Evolutionary conservation across 92 coral and sea anemone genomes (phyloP).

Genomic region (Paramuricea clavata): DNA sequence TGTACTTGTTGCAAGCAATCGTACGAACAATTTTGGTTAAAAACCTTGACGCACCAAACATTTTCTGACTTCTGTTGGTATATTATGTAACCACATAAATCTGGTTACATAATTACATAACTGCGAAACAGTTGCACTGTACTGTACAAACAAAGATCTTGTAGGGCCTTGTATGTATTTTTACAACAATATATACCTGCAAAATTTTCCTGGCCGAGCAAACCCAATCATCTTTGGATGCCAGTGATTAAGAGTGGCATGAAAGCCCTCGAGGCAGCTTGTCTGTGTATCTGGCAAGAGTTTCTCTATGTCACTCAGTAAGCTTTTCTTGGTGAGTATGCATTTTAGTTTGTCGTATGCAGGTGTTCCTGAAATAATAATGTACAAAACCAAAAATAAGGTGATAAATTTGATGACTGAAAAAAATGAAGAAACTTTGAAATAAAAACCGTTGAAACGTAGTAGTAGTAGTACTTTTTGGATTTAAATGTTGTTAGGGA

Average conservation of each 20-base stretch:
- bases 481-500: too few species aligned
- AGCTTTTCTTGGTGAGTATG: conserved; percentile 48
- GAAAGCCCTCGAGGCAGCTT: conserved; percentile 78
- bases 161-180: not conserved
- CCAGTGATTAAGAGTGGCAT: conserved; percentile 78
- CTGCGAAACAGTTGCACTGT: not conserved
- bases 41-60: too few species aligned
- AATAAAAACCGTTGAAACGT: too few species aligned
- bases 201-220: conserved; percentile 70
- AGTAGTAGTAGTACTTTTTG: too few species aligned
- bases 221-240: conserved; percentile 78
- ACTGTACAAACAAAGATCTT: not conserved
- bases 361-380: conserved; percentile 60
- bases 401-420: not conserved
- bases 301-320: conserved; percentile 65
- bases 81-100: not conserved
- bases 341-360: conserved; percentile 59
- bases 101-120: not conserved
- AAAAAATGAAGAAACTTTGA: not conserved
- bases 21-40: not conserved
- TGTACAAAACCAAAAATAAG: not conserved
- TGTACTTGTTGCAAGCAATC: not conserved
- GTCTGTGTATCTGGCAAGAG: conserved; percentile 77
- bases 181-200: conserved; percentile 59
- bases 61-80: too few species aligned